Evolutionary conservation across 2,888 invertebrate genomes (phyloP).

Genomic region (Blera fallax): DNA sequence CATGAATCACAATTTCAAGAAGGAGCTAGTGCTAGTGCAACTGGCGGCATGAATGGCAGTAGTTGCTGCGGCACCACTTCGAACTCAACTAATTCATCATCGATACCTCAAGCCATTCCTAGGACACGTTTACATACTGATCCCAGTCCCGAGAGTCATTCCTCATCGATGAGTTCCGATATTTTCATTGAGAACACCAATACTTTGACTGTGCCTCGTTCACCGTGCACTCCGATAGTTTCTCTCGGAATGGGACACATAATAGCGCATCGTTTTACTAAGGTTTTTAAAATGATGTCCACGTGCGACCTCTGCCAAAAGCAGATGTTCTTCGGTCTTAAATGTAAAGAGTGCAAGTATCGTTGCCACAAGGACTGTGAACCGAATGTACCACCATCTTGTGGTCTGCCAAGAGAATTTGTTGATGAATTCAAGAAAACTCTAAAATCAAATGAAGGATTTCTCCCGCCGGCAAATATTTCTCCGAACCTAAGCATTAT

Average conservation of each 20-base stretch:
- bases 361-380: constrained; percentile 90
- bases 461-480: constrained; percentile 76
- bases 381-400: constrained; percentile 94
- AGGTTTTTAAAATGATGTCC: constrained; percentile 93
- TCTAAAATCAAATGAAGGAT: constrained; percentile 83
- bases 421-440: constrained; percentile 91
- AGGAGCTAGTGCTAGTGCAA: constrained; percentile 82
- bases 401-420: constrained; percentile 93
- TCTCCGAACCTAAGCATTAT: constrained; percentile 79
- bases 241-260: constrained; percentile 92
- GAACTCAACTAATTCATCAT: constrained; percentile 53
- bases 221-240: constrained; percentile 90
- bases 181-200: constrained; percentile 78
- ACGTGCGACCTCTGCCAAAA: constrained; percentile 95
- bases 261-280: constrained; percentile 94
- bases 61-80: constrained; percentile 66
- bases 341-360: constrained; percentile 97
- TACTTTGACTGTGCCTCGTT: constrained; percentile 83
- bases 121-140: constrained; percentile 81
- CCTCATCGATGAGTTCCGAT: constrained; percentile 79
- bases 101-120: constrained; percentile 73
- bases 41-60: constrained; percentile 77
- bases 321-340: constrained; percentile 92
- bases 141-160: constrained; percentile 81
- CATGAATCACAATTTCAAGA: constrained; percentile 93